phyloP scores from a whole-genome alignment of 1,140 invertebrate genomes.

The Drosophila nigromelanica region DNA sequence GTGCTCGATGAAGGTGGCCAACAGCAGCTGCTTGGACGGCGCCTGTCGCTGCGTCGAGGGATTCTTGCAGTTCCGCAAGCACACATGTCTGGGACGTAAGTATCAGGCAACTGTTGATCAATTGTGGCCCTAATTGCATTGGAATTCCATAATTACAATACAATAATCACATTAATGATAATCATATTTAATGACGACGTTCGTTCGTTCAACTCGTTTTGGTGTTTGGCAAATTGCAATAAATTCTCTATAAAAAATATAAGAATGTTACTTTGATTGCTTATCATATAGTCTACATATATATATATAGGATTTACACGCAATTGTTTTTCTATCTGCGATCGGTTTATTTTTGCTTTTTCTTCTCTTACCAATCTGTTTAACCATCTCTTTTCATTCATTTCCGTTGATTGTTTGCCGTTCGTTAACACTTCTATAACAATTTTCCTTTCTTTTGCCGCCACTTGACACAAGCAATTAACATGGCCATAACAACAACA shows the following conservation, averaged over 20 bases:
- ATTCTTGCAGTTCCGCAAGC: slow-evolving; percentile 92
- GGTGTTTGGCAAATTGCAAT: slow-evolving; percentile 73
- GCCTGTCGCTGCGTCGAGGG: slow-evolving; percentile 91
- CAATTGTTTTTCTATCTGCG: slow-evolving; percentile 45
- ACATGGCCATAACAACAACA: slow-evolving; percentile 71
- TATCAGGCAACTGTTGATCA: slow-evolving; percentile 81
- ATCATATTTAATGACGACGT: slow-evolving; percentile 50
- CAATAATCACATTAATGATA: slow-evolving; percentile 36
- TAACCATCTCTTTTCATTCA: slow-evolving; percentile 41
- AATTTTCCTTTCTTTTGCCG: slow-evolving; percentile 65
- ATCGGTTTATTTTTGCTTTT: slow-evolving; percentile 2
- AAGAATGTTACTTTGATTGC: slow-evolving; percentile 61
- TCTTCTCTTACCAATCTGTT: slow-evolving; percentile 19
- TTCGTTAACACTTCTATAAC: slow-evolving; percentile 67
- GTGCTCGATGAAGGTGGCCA: slow-evolving; percentile 91
- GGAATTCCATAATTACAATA: slow-evolving; percentile 41
- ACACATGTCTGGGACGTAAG: slow-evolving; percentile 95
- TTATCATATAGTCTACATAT: slow-evolving; percentile 34
- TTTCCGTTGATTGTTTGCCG: slow-evolving; percentile 61
- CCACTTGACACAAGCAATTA: slow-evolving; percentile 73
- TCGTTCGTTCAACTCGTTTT: slow-evolving; percentile 46
- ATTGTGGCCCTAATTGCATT: slow-evolving; percentile 72
- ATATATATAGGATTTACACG: slow-evolving; percentile 28
- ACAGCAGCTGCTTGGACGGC: slow-evolving; percentile 89
- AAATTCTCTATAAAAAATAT: slow-evolving; percentile 51